Base-by-base conservation (phyloP, 1,140 invertebrate genomes). In the Drosophila pectinifera region DNA sequence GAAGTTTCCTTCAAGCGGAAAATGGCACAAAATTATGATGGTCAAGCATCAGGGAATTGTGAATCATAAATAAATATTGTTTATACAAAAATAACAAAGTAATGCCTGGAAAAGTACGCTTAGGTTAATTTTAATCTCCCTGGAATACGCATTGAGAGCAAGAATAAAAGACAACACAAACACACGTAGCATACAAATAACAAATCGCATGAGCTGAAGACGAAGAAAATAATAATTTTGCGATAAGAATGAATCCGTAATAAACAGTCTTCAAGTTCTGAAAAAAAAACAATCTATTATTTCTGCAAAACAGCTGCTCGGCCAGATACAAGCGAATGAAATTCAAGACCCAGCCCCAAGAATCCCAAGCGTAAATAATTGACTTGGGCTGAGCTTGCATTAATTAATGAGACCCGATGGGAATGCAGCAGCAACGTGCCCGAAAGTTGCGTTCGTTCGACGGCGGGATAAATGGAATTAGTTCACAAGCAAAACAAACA, bases 401-500 rank as follows among this genome's bases (percentile, higher is more conserved):
- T 69, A 72, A 70, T 72, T 72, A 55, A 46, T 14, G 42, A 22
- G 20, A 45, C 5, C 20, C 43, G 16, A 57, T n/a, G 26, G 49
- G 26, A 41, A 57, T 39, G 67, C 20, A 57, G 31, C 31, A 26
- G 24, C 31, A 26, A 24, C 26, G 28, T 42, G 26, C 46, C 46
- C 41, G 41, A 46, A 38, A 38, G 22, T 10, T 59, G 22, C 49
- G 13, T 34, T 14, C 28, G 18, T 22, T 58, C n/a, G 18, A 43
- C 39, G 24, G 3, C 13, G 62, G 42, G 22, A 42, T 48, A 57
- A 76, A 58, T 77, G 45, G 80, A 85, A 78, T 86, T 78, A 75
- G 46, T 8, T 31, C 10, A 31, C 68, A 58, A 73, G 64, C 57
- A 78, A 78, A 62, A 67, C 69, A 86, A 85, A 86, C 78, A 75